Base-by-base conservation (phyloP, 2,113 vertebrate genomes). In the Zeus faber region DNA sequence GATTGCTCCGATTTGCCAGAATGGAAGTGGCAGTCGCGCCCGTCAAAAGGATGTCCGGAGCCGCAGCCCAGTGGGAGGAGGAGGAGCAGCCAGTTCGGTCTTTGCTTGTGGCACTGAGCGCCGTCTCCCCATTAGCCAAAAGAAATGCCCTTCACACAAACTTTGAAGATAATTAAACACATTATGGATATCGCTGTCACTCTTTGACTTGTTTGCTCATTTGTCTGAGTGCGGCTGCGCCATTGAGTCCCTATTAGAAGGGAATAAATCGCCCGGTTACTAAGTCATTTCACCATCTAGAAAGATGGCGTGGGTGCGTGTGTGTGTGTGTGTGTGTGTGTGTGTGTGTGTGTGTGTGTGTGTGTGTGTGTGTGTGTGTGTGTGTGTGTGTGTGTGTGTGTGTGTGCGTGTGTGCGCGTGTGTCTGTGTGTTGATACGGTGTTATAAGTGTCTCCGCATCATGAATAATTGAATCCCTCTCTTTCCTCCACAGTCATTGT, bases 91-190 rank as follows among this genome's bases (percentile, higher is more conserved):
- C 27, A 78, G 77, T 80, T 64, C 51, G 63, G 75, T 83, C 84
- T 85, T 86, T 83, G 75, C 82, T 72, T 76, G n/a, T 82, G 79
- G 80, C 68, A 83, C 81, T 80, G 62, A 68, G 71, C 81, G 71
- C 82, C 45, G 76, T 88, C 84, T 85, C 75, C 83, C 85, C 85
- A 88, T 88, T 89, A 88, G 81, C 71, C 58, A 79, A n/a, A 84
- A 84, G 77, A 84, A 84, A 86, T 88, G 87, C 80, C 87, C 87
- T 90, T 90, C 83, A 81, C 84, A 87, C 82, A 79, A 90, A 86
- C 89, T 90, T 89, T 89, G 86, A 88, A 88, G 86, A 89, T 89
- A 88, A 89, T 90, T 90, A 89, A 90, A 88, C 82, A 84, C 85
- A 87, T 89, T 88, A 90, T 87, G 87, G 84, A 88, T 88, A 88